Evolutionary conservation across 2,797 vertebrate genomes (phyloP).

Genomic region (Salmo trutta): DNA sequence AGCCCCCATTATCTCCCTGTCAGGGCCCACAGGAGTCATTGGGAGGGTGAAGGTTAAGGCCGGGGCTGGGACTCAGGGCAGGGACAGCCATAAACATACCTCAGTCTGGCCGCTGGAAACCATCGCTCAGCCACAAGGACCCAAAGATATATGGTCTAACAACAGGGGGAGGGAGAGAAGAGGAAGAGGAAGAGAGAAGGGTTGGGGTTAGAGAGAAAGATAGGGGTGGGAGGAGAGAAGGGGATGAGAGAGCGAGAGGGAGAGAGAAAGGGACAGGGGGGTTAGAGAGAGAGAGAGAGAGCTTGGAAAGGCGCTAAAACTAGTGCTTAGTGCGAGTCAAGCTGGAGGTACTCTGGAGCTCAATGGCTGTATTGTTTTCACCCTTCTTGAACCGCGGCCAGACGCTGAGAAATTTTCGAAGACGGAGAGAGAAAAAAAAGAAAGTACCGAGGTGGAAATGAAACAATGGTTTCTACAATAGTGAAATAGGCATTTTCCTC

Average conservation of each 20-base stretch:
- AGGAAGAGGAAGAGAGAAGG: slow-evolving; percentile 21
- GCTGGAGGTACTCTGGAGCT: slow-evolving; percentile 66
- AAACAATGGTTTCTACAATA: slow-evolving; percentile 80
- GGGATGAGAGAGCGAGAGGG: slow-evolving; percentile 25
- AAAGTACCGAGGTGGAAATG: slow-evolving; percentile 68
- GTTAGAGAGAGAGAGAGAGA: slow-evolving; percentile 32
- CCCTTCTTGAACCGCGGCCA: slow-evolving; percentile 69
- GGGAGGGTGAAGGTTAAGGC: slow-evolving; percentile 51
- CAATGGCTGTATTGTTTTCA: slow-evolving; percentile 78
- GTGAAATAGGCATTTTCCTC: slow-evolving; percentile 72
- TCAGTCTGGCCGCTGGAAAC: slow-evolving; percentile 33
- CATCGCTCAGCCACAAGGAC: slow-evolving; percentile 11
- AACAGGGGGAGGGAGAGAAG: not conserved
- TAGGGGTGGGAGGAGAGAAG: not conserved
- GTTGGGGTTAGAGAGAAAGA: slow-evolving; percentile 2
- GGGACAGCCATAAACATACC: slow-evolving; percentile 40
- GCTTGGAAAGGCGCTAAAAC: slow-evolving; percentile 53
- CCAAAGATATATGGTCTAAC: slow-evolving; percentile 30
- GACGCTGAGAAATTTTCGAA: slow-evolving; percentile 74
- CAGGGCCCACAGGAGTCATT: slow-evolving; percentile 48
- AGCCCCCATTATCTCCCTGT: slow-evolving; percentile 64
- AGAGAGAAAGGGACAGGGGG: slow-evolving; percentile 1
- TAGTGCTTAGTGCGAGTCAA: slow-evolving; percentile 36
- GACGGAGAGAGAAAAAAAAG: slow-evolving; percentile 41
- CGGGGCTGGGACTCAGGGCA: slow-evolving; percentile 40